Conservation (phyloP, 2,888 invertebrate species). For the Clivina fossor region DNA sequence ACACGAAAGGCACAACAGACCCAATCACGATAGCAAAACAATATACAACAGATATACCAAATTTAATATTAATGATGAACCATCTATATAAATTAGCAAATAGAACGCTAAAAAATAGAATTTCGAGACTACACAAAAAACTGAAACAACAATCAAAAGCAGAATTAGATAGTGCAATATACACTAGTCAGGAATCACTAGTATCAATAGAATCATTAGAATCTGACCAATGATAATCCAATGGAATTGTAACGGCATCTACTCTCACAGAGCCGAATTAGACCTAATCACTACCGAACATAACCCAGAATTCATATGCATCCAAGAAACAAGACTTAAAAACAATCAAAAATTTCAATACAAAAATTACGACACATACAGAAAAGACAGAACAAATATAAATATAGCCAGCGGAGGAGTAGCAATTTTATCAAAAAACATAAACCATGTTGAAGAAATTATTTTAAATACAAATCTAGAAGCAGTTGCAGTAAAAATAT, state of each 20-base stretch:
- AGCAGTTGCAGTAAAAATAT: constrained; percentile 7
- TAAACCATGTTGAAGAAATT: constrained; percentile 5
- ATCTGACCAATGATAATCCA: constrained; percentile 33
- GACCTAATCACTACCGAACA: constrained; percentile 8
- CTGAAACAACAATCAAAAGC: constrained; percentile 10
- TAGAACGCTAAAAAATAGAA: constrained; percentile 24
- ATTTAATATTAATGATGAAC: constrained; percentile 21
- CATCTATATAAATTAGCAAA: constrained; percentile 19
- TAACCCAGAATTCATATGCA: background rate
- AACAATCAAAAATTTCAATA: background rate
- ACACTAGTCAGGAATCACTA: too few relatives aligned
- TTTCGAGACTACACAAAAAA: constrained; percentile 27
- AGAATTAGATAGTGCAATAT: background rate
- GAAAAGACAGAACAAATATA: constrained; percentile 9
- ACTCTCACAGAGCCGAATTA: constrained; percentile 30
- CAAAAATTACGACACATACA: background rate
- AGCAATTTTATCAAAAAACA: background rate
- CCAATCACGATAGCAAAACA: background rate
- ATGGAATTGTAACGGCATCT: constrained; percentile 39
- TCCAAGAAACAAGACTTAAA: constrained; percentile 10
- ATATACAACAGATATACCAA: constrained; percentile 21
- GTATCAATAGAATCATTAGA: constrained; percentile 4
- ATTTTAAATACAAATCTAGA: constrained; percentile 6
- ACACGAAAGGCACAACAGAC: too few relatives aligned
- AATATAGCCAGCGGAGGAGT: constrained; percentile 9